Percentiles rank a stretch among this genome's conserved stretches.
phyloP scores from a whole-genome alignment of 35 echinoderm and acorn worm species.

The Ophiothrix spiculata region DNA sequence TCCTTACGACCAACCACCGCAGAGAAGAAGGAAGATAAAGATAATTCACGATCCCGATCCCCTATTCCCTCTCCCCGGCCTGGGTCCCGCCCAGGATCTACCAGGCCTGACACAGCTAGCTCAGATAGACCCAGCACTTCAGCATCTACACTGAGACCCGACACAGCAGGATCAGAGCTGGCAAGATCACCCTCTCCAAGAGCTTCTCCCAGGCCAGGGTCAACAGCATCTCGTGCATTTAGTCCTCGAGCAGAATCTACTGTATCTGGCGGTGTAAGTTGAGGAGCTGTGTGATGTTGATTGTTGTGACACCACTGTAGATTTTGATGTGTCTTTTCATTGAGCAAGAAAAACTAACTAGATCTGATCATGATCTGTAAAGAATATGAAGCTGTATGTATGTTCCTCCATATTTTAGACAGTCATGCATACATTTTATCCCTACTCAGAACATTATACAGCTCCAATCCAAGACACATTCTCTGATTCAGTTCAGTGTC shows the following conservation, averaged over 20 bases:
- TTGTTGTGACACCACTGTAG: no score
- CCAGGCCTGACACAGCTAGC: not conserved
- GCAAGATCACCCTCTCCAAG: not conserved
- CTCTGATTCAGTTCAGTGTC: no score
- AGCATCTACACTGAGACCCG: not conserved
- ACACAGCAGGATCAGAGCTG: not conserved
- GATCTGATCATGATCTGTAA: no score
- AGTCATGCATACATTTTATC: no score
- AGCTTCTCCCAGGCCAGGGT: not conserved
- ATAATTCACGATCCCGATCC: not conserved
- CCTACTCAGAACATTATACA: no score
- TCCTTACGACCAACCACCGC: not conserved
- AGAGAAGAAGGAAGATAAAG: not conserved
- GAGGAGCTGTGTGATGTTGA: no score
- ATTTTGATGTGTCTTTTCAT: no score
- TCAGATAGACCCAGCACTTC: not conserved
- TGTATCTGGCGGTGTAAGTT: not conserved
- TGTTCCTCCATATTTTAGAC: no score
- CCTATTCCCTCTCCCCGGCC: not conserved
- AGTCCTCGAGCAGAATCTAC: slow-evolving; percentile 1
- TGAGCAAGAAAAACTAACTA: no score
- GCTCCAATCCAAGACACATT: no score
- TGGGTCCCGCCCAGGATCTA: not conserved
- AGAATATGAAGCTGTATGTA: no score
- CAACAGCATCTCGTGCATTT: not conserved